These are phyloP conservation scores for Brevimyrus niger DNA, from an alignment of 2,113 vertebrate genomes.

Conservation along the genomic window DNA sequence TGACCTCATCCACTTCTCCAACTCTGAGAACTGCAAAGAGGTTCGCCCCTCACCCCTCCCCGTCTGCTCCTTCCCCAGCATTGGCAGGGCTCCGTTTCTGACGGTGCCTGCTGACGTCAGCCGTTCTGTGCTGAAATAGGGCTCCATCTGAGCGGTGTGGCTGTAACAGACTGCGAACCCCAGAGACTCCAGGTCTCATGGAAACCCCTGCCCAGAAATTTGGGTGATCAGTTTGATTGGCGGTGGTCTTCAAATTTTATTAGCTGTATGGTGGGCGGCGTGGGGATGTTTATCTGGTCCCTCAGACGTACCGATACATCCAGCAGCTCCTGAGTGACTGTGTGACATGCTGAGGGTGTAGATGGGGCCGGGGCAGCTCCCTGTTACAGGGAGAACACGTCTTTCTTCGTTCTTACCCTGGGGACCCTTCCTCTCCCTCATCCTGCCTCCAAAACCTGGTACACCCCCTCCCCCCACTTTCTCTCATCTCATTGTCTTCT, in stretches of 20 bases:
- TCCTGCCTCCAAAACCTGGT: not conserved
- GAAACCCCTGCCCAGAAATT: not conserved
- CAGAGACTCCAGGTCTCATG: not conserved
- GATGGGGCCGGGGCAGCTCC: not conserved
- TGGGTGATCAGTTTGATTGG: not conserved
- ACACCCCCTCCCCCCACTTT: not conserved
- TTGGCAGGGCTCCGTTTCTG: not conserved
- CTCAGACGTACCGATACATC: not conserved
- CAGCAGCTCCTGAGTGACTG: not conserved
- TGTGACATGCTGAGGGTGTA: not conserved
- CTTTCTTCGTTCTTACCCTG: not conserved
- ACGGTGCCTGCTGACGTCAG: not conserved
- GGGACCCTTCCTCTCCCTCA: not conserved
- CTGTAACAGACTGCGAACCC: not conserved
- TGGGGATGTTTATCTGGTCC: not conserved
- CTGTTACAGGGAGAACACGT: not conserved
- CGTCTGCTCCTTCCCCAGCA: not conserved
- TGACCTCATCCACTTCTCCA: conserved; percentile 97
- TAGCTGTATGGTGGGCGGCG: not conserved
- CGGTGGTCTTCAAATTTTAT: not conserved
- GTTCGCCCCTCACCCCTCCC: conserved; percentile 50
- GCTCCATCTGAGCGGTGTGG: not conserved
- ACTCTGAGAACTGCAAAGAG: conserved; percentile 99
- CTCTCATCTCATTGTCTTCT: not conserved
- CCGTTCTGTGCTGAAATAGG: not conserved